Evolutionary conservation across 1,140 invertebrate genomes (phyloP), one percentile per base, ranked within the genome.

Genomic region (Cydia splendana): DNA sequence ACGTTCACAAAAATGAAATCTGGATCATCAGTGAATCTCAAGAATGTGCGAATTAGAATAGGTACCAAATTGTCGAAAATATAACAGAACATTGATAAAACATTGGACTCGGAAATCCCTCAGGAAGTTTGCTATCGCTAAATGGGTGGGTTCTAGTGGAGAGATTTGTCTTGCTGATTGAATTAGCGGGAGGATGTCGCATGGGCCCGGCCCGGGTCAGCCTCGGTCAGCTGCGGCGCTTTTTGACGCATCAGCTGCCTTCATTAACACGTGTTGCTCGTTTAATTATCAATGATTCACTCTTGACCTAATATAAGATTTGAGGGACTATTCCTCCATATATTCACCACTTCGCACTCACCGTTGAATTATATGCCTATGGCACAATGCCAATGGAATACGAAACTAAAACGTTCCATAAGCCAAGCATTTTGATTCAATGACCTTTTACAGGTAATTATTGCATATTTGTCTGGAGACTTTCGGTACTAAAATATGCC

Each of bases 221-320:
- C 53, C 34, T 73, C 77, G 80, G 78, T 80, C 80, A 38, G 74
- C 67, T 38, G 76, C 82, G 85, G 84, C 77, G 75, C 78, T 71
- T 81, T 84, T 85, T 85, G 75, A 79, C 45, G 65, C 80, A 79
- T 78, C 87, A 87, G 85, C 84, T 87, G 83, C 79, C 74, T 79
- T 80, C 69, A 79, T 82, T 78, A 80, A 78, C 78, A 82, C 79
- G 79, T 81, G 82, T 75, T 65, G 57, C 74, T 76, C 18, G 18
- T 75, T 75, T 75, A 65, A 75, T 65, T 75, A 75, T 20, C 73
- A 57, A 77, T 77, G 75, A 81, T 77, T 81, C 48, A 74, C 53
- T 51, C 30, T 42, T 71, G 67, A 71, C 67, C 67, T 18, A 71
- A 62, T 24, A 62, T 62, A 24, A 62, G 57, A 62, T 24, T 62